Evolutionary conservation across 2,797 vertebrate genomes (phyloP).

Genomic region (Lacerta viridis): DNA sequence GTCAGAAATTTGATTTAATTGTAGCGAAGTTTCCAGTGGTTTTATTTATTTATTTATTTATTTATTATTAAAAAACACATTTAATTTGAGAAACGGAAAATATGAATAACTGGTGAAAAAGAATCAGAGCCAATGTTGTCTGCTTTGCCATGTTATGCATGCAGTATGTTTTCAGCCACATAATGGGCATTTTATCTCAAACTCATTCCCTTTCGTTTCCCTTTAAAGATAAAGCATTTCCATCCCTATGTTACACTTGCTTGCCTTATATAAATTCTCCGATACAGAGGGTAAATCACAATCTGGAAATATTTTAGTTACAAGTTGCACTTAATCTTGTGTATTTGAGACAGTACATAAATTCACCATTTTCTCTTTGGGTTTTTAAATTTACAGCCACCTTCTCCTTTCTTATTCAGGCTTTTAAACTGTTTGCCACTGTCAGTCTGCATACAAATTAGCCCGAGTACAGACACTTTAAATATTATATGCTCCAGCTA

Average conservation of each 20-base stretch:
- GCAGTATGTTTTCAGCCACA: constrained; percentile 14
- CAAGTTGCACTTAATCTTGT: constrained; percentile 46
- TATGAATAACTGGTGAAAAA: constrained; percentile 3
- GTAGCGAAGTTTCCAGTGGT: not conserved
- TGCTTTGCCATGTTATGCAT: constrained; percentile 18
- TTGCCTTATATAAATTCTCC: constrained; percentile 41
- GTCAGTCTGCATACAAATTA: constrained; percentile 49
- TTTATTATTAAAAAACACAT: not conserved
- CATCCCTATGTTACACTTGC: constrained; percentile 45
- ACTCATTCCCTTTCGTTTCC: constrained; percentile 16
- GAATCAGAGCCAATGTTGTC: constrained; percentile 11
- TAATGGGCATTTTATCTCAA: constrained; percentile 1
- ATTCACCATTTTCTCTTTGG: constrained; percentile 36
- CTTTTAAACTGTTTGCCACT: constrained; percentile 41
- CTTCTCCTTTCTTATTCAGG: constrained; percentile 41
- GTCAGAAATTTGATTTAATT: constrained; percentile 2
- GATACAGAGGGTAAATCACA: constrained; percentile 42
- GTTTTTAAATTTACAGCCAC: constrained; percentile 46
- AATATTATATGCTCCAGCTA: not conserved
- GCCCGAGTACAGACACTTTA: constrained; percentile 2
- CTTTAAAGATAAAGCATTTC: constrained; percentile 56
- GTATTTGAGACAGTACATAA: constrained; percentile 44
- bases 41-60: not conserved
- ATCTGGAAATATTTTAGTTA: constrained; percentile 33
- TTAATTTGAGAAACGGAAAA: constrained; percentile 21